Conservation (phyloP, 2,797 vertebrate genomes). For the Tiaroga cobitis region DNA sequence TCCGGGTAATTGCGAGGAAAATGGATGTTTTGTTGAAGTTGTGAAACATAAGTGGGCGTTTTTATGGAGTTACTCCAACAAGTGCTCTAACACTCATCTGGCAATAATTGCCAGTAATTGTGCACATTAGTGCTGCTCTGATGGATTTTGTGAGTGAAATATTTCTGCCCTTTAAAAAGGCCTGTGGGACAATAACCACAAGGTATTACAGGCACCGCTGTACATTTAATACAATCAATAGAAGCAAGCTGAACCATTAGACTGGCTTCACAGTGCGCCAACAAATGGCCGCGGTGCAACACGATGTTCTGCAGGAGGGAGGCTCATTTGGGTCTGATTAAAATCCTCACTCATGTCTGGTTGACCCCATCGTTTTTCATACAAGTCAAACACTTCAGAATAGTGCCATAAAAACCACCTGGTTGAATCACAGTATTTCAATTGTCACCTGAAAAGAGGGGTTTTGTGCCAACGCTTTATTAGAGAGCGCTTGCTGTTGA, state of each 20-base stretch:
- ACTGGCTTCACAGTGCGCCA: conserved; percentile 4
- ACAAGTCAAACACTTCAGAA: conserved; percentile 47
- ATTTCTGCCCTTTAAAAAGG: conserved; percentile 48
- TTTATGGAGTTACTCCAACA: conserved; percentile 68
- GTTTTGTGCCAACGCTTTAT: conserved; percentile 52
- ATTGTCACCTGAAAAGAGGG: conserved; percentile 53
- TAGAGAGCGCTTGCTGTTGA: conserved; percentile 54
- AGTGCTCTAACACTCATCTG: conserved; percentile 67
- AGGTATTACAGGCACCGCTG: conserved; percentile 12
- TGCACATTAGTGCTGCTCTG: conserved; percentile 64
- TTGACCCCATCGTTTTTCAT: conserved; percentile 28
- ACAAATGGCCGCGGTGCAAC: conserved; percentile 1
- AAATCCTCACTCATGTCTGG: conserved; percentile 27
- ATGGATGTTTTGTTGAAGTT: conserved; percentile 58
- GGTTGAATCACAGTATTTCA: conserved; percentile 47
- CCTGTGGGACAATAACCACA: conserved; percentile 41
- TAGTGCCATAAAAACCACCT: conserved; percentile 14
- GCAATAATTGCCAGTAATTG: conserved; percentile 80
- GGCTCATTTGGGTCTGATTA: conserved; percentile 38
- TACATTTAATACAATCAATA: conserved; percentile 28
- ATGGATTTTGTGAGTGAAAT: conserved; percentile 58
- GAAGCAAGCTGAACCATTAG: conserved; percentile 29
- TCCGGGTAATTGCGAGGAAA: conserved; percentile 53
- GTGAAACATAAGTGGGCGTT: conserved; percentile 67
- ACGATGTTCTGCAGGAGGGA: conserved; percentile 1